phyloP scores from a whole-genome alignment of 2,113 vertebrate species.

The Poeciliopsis retropinna region DNA sequence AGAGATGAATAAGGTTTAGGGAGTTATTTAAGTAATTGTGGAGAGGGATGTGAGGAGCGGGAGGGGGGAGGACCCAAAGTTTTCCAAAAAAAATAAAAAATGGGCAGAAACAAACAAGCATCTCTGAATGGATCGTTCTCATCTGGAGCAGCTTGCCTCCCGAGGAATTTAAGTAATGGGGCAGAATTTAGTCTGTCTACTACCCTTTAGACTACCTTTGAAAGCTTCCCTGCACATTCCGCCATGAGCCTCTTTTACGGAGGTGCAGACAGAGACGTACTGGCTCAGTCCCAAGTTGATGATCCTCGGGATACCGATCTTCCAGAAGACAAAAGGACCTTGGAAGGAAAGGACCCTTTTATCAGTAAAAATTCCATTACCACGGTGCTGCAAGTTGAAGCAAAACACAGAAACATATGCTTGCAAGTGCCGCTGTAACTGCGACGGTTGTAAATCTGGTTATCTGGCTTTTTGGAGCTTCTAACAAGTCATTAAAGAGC shows the following conservation, averaged over 20 bases:
- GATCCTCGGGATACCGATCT: slow-evolving; percentile 51
- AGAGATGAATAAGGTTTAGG: neutral
- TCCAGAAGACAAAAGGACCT: slow-evolving; percentile 44
- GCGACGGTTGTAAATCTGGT: slow-evolving; percentile 60
- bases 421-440: slow-evolving; percentile 33
- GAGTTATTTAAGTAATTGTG: slow-evolving; percentile 19
- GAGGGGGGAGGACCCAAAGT: neutral
- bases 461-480: slow-evolving; percentile 48
- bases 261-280: slow-evolving; percentile 71
- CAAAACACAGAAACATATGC: slow-evolving; percentile 34
- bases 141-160: slow-evolving; percentile 35
- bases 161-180: slow-evolving; percentile 64
- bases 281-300: slow-evolving; percentile 60
- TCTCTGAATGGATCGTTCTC: slow-evolving; percentile 31
- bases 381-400: slow-evolving; percentile 30
- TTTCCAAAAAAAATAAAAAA: slow-evolving; percentile 4
- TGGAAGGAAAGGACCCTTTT: slow-evolving; percentile 49
- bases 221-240: slow-evolving; percentile 40
- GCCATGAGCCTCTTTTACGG: slow-evolving; percentile 40
- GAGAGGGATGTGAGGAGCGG: neutral
- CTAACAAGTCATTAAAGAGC: slow-evolving; percentile 57
- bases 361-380: slow-evolving; percentile 42
- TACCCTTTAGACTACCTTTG: slow-evolving; percentile 55
- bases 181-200: slow-evolving; percentile 56
- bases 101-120: slow-evolving; percentile 26